Evolutionary conservation across 1,140 invertebrate species (phyloP).

Genomic region (Dendrolimus punctatus): DNA sequence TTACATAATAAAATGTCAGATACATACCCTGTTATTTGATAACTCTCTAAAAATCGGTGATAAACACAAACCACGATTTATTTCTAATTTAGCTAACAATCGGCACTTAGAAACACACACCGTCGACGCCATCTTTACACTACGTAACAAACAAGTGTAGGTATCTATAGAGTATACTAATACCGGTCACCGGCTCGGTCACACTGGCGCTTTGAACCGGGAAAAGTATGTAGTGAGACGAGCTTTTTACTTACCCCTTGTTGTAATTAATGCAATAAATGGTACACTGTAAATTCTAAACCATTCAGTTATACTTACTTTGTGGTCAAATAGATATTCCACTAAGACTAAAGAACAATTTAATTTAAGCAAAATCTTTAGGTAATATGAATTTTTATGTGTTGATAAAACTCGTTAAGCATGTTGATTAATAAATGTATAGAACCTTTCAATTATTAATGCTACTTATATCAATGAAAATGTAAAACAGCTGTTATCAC

Average conservation of each 20-base stretch:
- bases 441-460: no score
- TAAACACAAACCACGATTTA: constrained; percentile 71
- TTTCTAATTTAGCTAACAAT: constrained; percentile 70
- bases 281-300: no score
- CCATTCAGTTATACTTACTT: no score
- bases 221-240: constrained; percentile 12
- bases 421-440: no score
- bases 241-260: neutral
- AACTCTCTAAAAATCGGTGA: constrained; percentile 66
- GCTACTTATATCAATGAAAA: no score
- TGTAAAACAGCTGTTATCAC: no score
- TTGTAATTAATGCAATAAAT: no score
- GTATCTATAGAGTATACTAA: constrained; percentile 22
- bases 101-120: constrained; percentile 70
- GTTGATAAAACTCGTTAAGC: no score
- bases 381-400: no score
- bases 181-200: constrained; percentile 22
- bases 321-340: no score
- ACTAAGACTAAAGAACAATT: no score
- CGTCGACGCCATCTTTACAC: constrained; percentile 71
- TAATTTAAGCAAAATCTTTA: no score
- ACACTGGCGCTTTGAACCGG: constrained; percentile 28
- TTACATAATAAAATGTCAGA: constrained; percentile 18
- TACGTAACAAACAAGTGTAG: constrained; percentile 37
- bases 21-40: constrained; percentile 65